phyloP scores from a whole-genome alignment of 2,113 vertebrate genomes.

The Rhea americana region DNA sequence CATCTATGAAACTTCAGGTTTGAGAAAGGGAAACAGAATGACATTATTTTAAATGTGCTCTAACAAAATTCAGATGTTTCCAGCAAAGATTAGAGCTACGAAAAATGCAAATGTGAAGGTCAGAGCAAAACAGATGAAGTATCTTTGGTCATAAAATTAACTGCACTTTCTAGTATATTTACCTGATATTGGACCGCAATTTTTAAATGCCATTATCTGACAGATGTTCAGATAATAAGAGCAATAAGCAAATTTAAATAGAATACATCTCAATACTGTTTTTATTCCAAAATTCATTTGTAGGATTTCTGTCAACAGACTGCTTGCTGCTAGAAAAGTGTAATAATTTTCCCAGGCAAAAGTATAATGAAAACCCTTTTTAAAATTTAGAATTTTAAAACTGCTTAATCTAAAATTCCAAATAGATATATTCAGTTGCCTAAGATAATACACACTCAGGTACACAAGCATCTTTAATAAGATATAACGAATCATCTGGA shows the following conservation, averaged over 20 bases:
- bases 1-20: background rate
- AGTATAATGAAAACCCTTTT: background rate
- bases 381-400: background rate
- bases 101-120: background rate
- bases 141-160: background rate
- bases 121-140: background rate
- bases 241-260: background rate
- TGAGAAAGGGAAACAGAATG: background rate
- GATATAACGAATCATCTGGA: background rate
- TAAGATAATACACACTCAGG: background rate
- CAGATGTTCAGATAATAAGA: background rate
- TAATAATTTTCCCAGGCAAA: background rate
- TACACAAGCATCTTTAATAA: background rate
- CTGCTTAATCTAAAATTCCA: background rate
- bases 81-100: background rate
- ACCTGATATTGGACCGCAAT: background rate
- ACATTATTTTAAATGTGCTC: background rate
- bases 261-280: background rate
- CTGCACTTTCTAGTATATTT: background rate
- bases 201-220: background rate
- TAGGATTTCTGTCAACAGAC: background rate
- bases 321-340: background rate
- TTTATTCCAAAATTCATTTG: background rate
- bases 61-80: background rate
- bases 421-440: background rate